A percentile compares a stretch with the other conserved stretches of the same genome.
Conservation (phyloP, 1,140 invertebrate species). For the Drosophila orena region DNA sequence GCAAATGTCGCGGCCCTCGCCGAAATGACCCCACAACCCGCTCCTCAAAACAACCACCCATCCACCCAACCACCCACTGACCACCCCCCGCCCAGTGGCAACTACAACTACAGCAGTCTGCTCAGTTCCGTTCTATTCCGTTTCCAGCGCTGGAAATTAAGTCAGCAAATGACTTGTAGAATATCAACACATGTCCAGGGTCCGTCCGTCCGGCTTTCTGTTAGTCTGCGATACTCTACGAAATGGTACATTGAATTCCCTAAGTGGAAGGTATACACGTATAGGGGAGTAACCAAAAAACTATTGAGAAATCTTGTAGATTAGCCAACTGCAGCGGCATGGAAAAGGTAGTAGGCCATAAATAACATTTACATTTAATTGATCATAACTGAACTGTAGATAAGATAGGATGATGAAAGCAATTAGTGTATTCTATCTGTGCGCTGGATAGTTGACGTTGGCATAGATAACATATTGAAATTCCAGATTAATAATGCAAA, state of each 20-base stretch:
- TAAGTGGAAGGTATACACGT: too few relatives aligned
- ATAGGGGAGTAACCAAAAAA: not conserved
- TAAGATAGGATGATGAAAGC: constrained; percentile 2
- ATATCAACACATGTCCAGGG: constrained; percentile 58
- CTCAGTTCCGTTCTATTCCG: constrained; percentile 51
- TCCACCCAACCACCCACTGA: not conserved
- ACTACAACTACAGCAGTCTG: constrained; percentile 29
- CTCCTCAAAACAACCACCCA: not conserved
- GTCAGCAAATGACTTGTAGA: constrained; percentile 85
- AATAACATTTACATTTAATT: not conserved
- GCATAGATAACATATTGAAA: not conserved
- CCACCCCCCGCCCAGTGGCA: constrained; percentile 2
- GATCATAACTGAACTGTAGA: not conserved
- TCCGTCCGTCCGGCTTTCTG: constrained; percentile 1
- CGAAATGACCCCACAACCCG: constrained; percentile 6
- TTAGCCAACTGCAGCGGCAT: not conserved
- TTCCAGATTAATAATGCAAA: too few relatives aligned
- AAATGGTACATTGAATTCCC: too few relatives aligned
- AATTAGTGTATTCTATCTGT: not conserved
- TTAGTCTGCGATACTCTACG: constrained; percentile 9
- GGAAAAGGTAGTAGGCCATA: not conserved
- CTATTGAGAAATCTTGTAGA: not conserved
- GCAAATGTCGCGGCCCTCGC: constrained; percentile 51
- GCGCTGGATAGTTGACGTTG: not conserved
- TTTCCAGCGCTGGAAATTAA: constrained; percentile 77